A percentile compares a stretch with the other conserved stretches of the same genome.
Conservation (phyloP, 2,113 vertebrate species). For the Gallinago media region DNA sequence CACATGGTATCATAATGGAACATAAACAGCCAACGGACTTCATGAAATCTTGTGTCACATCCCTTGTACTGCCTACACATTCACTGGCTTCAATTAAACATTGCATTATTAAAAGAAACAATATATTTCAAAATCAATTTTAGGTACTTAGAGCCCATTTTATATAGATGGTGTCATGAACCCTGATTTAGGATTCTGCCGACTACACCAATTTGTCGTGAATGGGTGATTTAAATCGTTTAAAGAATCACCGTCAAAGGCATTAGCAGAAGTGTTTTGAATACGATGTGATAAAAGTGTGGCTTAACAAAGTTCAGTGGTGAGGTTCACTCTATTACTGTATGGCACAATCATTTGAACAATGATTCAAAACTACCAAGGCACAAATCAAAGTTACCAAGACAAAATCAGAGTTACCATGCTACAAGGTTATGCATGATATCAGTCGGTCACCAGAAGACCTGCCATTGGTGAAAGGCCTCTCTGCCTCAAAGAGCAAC, state of each 20-base stretch:
- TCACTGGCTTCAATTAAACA: not conserved
- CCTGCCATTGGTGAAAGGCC: not conserved
- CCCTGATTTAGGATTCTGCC: not conserved
- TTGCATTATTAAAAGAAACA: not conserved
- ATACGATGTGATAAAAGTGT: not conserved
- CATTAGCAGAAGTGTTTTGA: not conserved
- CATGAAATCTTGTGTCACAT: not conserved
- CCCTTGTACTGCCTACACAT: not conserved
- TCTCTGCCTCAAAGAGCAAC: not conserved
- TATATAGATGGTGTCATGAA: not conserved
- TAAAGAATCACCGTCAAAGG: not conserved
- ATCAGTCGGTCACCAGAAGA: not conserved
- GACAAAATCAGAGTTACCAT: not conserved
- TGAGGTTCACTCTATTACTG: not conserved
- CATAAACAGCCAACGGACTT: not conserved
- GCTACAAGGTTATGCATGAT: not conserved
- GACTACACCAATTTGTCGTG: accelerated
- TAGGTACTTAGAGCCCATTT: not conserved
- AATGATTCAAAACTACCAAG: not conserved
- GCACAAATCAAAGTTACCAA: not conserved
- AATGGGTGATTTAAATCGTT: not conserved
- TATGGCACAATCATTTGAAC: not conserved
- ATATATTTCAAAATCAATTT: not conserved
- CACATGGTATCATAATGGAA: not conserved
- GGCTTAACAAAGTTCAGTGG: not conserved